phyloP scores from a whole-genome alignment of 2,797 vertebrate species.

The Threskiornis aethiopicus region DNA sequence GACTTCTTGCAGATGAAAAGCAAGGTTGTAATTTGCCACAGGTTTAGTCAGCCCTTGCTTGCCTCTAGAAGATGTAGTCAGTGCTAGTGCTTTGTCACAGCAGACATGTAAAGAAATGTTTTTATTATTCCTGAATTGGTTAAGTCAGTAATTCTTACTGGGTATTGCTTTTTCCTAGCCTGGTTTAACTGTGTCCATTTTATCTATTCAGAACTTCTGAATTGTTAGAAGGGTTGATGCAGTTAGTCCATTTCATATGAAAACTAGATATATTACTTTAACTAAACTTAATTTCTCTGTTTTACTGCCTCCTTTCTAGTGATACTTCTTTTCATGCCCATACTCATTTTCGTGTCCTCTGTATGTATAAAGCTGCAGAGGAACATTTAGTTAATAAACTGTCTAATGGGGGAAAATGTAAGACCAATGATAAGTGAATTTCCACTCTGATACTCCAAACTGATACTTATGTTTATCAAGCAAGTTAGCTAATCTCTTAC shows the following conservation, averaged over 20 bases:
- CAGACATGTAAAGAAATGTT: not conserved
- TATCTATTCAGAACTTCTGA: not conserved
- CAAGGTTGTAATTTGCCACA: not conserved
- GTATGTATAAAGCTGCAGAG: not conserved
- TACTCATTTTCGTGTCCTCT: not conserved
- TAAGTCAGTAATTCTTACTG: not conserved
- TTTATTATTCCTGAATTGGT: not conserved
- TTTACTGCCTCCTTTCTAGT: not conserved
- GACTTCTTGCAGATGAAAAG: not conserved
- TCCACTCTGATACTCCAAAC: not conserved
- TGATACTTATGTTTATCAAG: not conserved
- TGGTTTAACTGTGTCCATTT: not conserved
- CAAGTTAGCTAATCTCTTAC: not conserved
- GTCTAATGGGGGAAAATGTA: not conserved
- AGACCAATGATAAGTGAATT: not conserved
- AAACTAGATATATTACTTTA: not conserved
- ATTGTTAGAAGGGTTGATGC: not conserved
- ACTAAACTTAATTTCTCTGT: not conserved
- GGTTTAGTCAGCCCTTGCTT: not conserved
- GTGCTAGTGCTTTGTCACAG: not conserved
- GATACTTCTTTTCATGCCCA: not conserved
- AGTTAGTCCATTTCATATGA: not conserved
- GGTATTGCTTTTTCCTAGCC: not conserved
- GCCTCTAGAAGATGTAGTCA: not conserved
- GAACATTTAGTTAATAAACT: not conserved